These are phyloP conservation scores for Aphrocallistes beatrix DNA, from an alignment of 37 sponge, comb jelly and placozoan genomes.

Conservation along the genomic window DNA sequence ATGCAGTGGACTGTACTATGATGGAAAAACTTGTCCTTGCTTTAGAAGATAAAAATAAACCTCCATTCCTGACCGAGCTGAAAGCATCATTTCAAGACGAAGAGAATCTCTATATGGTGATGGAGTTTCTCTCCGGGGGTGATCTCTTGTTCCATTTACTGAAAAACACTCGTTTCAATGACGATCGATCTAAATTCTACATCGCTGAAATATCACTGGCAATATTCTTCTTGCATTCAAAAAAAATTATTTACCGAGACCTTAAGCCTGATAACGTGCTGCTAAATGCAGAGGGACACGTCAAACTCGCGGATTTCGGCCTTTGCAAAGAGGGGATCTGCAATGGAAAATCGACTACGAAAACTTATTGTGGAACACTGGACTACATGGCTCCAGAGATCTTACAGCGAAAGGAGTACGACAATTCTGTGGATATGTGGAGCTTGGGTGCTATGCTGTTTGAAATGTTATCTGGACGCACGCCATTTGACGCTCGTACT, in stretches of 20 bases:
- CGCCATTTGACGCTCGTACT: constrained; percentile 2
- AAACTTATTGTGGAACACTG: background rate
- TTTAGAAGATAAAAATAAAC: background rate
- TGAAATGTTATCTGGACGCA: background rate
- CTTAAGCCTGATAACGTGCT: constrained; percentile 10
- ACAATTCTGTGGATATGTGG: constrained; percentile 7
- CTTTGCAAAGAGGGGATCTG: constrained; percentile 4
- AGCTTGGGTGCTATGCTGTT: background rate
- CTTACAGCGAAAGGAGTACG: background rate
- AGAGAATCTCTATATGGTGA: constrained; percentile 14
- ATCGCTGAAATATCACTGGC: background rate
- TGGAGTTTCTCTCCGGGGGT: constrained; percentile 3
- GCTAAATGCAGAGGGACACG: background rate
- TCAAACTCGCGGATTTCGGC: constrained; percentile 9
- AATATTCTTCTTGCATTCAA: background rate
- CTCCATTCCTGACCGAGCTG: background rate
- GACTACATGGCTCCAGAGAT: constrained; percentile 14
- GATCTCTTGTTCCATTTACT: background rate
- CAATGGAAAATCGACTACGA: background rate
- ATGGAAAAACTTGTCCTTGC: constrained; percentile 8
- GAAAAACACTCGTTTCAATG: background rate
- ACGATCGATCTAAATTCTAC: background rate
- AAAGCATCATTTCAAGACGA: constrained; percentile 1
- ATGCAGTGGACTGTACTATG: background rate
- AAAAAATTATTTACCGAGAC: constrained; percentile 10